Conservation (phyloP, 2,888 invertebrate species). For the Ectropis crepuscularia region DNA sequence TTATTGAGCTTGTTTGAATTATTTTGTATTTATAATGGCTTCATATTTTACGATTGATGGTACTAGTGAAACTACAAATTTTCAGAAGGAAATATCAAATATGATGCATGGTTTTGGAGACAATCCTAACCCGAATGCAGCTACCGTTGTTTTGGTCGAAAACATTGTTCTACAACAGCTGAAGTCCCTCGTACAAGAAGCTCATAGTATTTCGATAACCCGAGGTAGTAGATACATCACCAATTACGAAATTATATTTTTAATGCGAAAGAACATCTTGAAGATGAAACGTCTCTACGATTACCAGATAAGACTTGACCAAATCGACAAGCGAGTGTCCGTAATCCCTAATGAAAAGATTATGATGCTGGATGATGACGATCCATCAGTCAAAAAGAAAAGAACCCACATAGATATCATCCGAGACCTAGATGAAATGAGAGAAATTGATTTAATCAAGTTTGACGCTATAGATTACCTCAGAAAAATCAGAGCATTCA, state of each 20-base stretch:
- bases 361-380: conserved; percentile 79
- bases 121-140: conserved; percentile 91
- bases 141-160: conserved; percentile 93
- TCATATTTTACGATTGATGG: conserved; percentile 73
- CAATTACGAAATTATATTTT: conserved; percentile 90
- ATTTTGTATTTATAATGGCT: conserved; percentile 55
- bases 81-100: conserved; percentile 89
- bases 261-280: conserved; percentile 92
- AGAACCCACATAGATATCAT: conserved; percentile 80
- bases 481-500: conserved; percentile 84
- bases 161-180: conserved; percentile 93
- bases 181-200: conserved; percentile 90
- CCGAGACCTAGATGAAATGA: conserved; percentile 82
- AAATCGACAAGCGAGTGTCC: conserved; percentile 67
- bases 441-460: conserved; percentile 81
- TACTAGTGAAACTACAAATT: conserved; percentile 70
- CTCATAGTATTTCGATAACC: conserved; percentile 87
- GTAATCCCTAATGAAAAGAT: conserved; percentile 55
- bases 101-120: conserved; percentile 99
- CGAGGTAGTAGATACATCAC: conserved; percentile 85
- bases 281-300: conserved; percentile 91
- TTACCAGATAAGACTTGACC: conserved; percentile 87
- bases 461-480: conserved; percentile 84
- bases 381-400: conserved; percentile 73
- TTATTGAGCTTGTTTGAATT: no score